phyloP scores from a whole-genome alignment of 2,888 invertebrate species.

The Atrina japonica region DNA sequence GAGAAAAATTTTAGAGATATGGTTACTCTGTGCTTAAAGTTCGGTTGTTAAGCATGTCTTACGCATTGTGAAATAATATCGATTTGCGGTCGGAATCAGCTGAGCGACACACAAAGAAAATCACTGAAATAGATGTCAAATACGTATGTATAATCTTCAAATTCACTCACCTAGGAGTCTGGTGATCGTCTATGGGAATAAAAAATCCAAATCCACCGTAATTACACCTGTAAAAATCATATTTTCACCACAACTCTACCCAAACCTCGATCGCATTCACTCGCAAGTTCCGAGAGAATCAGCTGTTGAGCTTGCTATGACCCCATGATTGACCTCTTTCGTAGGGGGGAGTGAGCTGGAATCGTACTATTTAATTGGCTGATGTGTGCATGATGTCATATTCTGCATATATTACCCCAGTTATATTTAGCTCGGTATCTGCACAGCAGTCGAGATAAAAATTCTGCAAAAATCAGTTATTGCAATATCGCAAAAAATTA shows the following conservation, averaged over 20 bases:
- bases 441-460: constrained; percentile 27
- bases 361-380: constrained; percentile 32
- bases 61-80: too few species aligned
- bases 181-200: neutral
- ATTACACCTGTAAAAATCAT: constrained; percentile 8
- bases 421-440: constrained; percentile 13
- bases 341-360: constrained; percentile 31
- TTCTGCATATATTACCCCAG: constrained; percentile 35
- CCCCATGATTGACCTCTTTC: constrained; percentile 16
- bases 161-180: constrained; percentile 12
- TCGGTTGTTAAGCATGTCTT: too few species aligned
- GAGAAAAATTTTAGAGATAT: too few species aligned
- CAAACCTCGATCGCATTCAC: constrained; percentile 16
- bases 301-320: constrained; percentile 37
- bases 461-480: constrained; percentile 44
- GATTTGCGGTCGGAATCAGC: constrained; percentile 9
- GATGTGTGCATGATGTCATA: constrained; percentile 21
- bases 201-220: neutral
- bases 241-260: constrained; percentile 1
- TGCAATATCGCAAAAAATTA: constrained; percentile 31
- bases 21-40: too few species aligned
- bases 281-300: constrained; percentile 18
- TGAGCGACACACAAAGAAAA: constrained; percentile 14
- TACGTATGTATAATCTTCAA: neutral
- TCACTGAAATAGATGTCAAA: neutral